Percentiles rank a stretch among this genome's conserved stretches.
phyloP scores from a whole-genome alignment of 2,888 invertebrate species.

The Megaustenia siamemsis region DNA sequence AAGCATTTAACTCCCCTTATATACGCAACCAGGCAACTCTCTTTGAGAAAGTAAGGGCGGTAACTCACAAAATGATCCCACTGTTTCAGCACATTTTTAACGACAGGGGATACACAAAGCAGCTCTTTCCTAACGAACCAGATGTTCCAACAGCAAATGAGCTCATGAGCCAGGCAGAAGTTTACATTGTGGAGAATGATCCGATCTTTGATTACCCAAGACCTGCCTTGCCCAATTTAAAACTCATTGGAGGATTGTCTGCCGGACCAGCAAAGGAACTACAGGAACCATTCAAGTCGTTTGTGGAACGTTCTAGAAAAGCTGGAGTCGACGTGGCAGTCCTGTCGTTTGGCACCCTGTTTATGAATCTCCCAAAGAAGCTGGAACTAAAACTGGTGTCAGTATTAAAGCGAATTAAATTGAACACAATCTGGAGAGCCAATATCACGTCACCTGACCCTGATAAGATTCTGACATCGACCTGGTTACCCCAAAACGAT shows the following conservation, averaged over 20 bases:
- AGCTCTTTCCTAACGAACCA: neutral
- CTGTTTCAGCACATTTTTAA: neutral
- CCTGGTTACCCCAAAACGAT: slow-evolving; percentile 16
- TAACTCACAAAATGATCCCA: neutral
- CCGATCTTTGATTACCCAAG: slow-evolving; percentile 43
- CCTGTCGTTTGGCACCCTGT: slow-evolving; percentile 13
- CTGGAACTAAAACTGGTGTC: neutral
- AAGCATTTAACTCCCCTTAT: slow-evolving; percentile 3
- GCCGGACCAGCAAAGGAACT: neutral
- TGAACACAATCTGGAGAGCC: slow-evolving; percentile 22
- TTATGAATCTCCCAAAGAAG: slow-evolving; percentile 10
- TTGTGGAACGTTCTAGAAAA: no score
- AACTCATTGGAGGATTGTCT: slow-evolving; percentile 42
- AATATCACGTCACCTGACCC: slow-evolving; percentile 12
- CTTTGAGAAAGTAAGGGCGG: neutral
- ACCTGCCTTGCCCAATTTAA: slow-evolving; percentile 44
- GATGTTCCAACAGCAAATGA: slow-evolving; percentile 9
- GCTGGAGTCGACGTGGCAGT: no score
- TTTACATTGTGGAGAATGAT: slow-evolving; percentile 28
- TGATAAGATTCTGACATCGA: neutral
- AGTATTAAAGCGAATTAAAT: neutral
- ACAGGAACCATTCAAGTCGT: neutral
- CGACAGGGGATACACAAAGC: slow-evolving; percentile 16
- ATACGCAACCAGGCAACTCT: neutral
- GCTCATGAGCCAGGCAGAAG: slow-evolving; percentile 26